phyloP scores from a whole-genome alignment of 2,888 invertebrate genomes.

The Acheta domesticus region DNA sequence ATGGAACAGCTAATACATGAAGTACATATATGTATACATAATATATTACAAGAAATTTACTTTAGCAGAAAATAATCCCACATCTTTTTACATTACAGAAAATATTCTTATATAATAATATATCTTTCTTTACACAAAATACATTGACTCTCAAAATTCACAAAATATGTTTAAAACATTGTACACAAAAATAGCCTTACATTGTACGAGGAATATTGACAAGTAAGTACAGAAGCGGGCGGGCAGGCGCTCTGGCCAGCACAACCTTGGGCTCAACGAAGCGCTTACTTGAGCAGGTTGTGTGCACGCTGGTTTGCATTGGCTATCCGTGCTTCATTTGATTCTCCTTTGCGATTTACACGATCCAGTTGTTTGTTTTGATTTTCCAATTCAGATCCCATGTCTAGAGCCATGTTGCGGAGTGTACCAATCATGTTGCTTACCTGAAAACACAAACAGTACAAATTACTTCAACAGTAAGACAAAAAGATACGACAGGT shows the following conservation, averaged over 20 bases:
- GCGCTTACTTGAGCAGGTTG: conserved; percentile 82
- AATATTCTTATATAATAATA: conserved; percentile 6
- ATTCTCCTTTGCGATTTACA: conserved; percentile 67
- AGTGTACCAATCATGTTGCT: conserved; percentile 56
- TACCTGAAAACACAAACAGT: not conserved
- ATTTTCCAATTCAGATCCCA: conserved; percentile 58
- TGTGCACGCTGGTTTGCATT: conserved; percentile 95
- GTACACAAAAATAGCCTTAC: conserved; percentile 18
- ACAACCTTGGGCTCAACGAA: not conserved
- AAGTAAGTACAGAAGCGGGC: not conserved
- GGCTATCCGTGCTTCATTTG: conserved; percentile 93
- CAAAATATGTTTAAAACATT: conserved; percentile 9
- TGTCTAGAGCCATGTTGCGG: conserved; percentile 64
- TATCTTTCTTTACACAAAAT: conserved; percentile 18
- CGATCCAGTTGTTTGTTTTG: conserved; percentile 60
- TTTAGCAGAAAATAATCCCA: not conserved
- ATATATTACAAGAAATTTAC: conserved; percentile 1
- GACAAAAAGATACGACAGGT: too few relatives aligned
- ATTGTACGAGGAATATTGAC: conserved; percentile 18
- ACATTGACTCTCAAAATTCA: conserved; percentile 18
- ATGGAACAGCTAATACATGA: conserved; percentile 6
- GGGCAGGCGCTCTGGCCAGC: conserved; percentile 18
- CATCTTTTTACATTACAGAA: not conserved
- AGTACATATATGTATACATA: not conserved
- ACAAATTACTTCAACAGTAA: too few relatives aligned